Conservation (phyloP, 1,140 invertebrate genomes). For the Drosophila parabipectinata region DNA sequence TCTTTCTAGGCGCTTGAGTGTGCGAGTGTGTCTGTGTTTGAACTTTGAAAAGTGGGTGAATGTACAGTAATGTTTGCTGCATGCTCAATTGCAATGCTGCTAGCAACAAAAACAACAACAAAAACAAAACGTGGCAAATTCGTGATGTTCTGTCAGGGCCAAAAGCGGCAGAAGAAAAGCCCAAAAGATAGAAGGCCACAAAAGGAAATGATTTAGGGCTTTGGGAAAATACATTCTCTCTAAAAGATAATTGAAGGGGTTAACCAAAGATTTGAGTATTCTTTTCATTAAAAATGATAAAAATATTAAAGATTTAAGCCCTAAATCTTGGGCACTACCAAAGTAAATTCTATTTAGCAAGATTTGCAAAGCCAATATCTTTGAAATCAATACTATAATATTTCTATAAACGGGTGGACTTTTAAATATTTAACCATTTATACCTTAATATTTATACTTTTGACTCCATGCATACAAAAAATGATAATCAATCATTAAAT, state of each 20-base stretch:
- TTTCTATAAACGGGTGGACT: too few species aligned
- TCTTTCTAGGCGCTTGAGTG: conserved; percentile 53
- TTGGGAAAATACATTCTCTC: conserved; percentile 24
- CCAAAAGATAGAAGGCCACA: conserved; percentile 19
- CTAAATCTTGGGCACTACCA: too few species aligned
- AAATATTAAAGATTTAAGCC: too few species aligned
- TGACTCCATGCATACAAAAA: not conserved
- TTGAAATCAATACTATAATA: too few species aligned
- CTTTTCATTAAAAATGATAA: not conserved
- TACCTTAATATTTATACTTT: too few species aligned
- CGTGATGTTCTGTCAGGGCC: conserved; percentile 73
- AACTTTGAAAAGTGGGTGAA: conserved; percentile 84
- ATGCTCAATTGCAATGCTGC: conserved; percentile 74
- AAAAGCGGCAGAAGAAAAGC: conserved; percentile 30
- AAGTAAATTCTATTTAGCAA: too few species aligned
- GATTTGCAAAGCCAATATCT: too few species aligned
- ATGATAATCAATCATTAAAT: not conserved
- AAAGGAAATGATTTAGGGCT: conserved; percentile 35
- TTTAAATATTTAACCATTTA: too few species aligned
- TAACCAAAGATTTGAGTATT: not conserved
- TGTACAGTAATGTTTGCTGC: conserved; percentile 83
- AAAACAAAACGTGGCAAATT: conserved; percentile 78
- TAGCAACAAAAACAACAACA: conserved; percentile 17
- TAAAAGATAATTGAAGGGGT: conserved; percentile 11
- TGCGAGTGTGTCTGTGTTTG: conserved; percentile 66